Evolutionary conservation across 1,140 invertebrate species (phyloP).

Genomic region (Galendromus occidentalis): DNA sequence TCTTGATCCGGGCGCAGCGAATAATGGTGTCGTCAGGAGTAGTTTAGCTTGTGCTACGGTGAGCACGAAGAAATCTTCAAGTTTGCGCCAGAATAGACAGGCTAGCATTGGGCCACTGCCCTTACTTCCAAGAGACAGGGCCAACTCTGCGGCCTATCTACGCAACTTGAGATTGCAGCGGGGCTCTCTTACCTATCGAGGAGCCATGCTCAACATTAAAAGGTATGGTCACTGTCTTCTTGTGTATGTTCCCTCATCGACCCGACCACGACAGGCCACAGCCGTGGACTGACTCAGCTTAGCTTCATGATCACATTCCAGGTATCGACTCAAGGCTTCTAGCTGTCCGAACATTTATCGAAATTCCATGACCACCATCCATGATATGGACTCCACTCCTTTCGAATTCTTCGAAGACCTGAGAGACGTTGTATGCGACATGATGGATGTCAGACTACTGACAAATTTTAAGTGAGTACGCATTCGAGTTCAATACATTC

Average conservation of each 20-base stretch:
- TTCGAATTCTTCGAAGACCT: constrained; percentile 4
- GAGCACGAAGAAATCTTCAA: constrained; percentile 8
- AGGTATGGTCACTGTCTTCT: neutral
- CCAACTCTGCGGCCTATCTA: constrained; percentile 16
- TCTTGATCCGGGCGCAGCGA: too few species aligned
- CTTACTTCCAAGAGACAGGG: neutral
- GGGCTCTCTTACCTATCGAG: constrained; percentile 45
- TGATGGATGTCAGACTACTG: constrained; percentile 8
- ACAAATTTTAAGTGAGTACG: constrained; percentile 1
- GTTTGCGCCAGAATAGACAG: constrained; percentile 5
- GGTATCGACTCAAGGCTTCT: constrained; percentile 58
- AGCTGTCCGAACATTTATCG: constrained; percentile 74
- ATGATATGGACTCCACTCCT: constrained; percentile 38
- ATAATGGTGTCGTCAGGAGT: neutral
- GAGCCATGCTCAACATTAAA: constrained; percentile 51
- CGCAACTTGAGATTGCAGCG: constrained; percentile 21
- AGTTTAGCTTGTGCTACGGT: constrained; percentile 7
- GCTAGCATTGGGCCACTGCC: constrained; percentile 4
- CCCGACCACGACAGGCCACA: neutral
- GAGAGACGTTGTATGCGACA: neutral
- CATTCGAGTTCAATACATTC: too few species aligned
- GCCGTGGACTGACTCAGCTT: neutral
- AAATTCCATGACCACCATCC: constrained; percentile 66
- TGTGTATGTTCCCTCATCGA: neutral
- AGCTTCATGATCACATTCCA: constrained; percentile 23